Conservation (phyloP, 2,888 invertebrate genomes). For the Cantharis rufa region DNA sequence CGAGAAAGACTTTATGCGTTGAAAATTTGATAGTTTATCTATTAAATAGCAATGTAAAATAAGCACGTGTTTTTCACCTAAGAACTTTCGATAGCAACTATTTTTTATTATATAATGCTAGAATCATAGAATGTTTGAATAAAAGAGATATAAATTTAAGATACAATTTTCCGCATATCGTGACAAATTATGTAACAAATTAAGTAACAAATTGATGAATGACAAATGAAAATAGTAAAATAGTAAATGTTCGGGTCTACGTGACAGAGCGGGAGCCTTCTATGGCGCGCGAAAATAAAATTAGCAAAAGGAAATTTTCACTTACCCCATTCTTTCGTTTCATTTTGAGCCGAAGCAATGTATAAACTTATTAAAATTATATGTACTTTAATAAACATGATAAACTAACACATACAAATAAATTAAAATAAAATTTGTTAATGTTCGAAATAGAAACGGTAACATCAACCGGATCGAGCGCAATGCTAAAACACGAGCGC, state of each 20-base stretch:
- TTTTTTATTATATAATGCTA: background rate
- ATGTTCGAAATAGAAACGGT: constrained; percentile 33
- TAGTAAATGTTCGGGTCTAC: constrained; percentile 33
- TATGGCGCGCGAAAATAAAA: constrained; percentile 44
- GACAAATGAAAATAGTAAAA: constrained; percentile 5
- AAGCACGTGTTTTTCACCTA: background rate
- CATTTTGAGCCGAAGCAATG: constrained; percentile 31
- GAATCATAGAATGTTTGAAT: background rate
- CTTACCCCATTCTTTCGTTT: constrained; percentile 49
- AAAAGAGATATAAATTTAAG: background rate
- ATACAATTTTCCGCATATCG: background rate
- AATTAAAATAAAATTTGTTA: constrained; percentile 22
- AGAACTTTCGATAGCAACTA: background rate
- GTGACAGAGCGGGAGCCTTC: constrained; percentile 35
- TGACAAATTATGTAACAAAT: constrained; percentile 5
- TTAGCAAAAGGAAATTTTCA: constrained; percentile 33
- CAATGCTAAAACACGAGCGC: constrained; percentile 26
- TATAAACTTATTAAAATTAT: constrained; percentile 39
- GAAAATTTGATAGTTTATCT: background rate
- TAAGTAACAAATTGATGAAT: background rate
- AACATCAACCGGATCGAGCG: constrained; percentile 35
- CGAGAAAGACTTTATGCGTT: background rate
- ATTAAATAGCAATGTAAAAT: background rate
- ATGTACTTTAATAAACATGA: constrained; percentile 46
- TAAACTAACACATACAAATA: constrained; percentile 25